Evolutionary conservation across 2,888 invertebrate genomes (phyloP), one percentile per base, ranked within the genome.

Genomic region (Lampropteryx suffumata): DNA sequence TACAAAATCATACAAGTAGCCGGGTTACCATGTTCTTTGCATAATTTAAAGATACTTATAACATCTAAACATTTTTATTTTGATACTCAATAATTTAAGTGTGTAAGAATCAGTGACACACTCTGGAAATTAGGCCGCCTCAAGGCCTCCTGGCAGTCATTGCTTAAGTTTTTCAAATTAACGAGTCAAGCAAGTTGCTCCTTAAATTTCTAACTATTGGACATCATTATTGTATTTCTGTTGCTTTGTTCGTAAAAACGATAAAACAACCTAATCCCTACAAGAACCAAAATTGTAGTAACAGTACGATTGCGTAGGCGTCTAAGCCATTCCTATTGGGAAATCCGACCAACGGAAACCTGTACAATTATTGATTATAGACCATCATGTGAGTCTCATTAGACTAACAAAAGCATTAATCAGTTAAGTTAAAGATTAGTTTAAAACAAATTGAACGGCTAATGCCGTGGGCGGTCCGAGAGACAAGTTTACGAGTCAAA

Each of bases 371-470:
- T 82, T 77, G 79, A 82, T 79, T 75, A 72, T 72, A 71, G 73
- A 79, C 79, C 79, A 71, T 76, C 71, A 71, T 63, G 69, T 68
- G 59, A 71, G 79, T 71, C 84, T 83, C 83, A 85, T 86, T 85
- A 84, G 75, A 67, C 67, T 76, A 73, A 77, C 75, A 76, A 77
- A 78, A 69, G 72, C 82, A 85, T 86, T 83, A 79, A 82, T 85
- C 84, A 82, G 77, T 76, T 78, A 11, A 33, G 33, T 9, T 79
- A 76, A 71, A 79, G 79, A 84, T 84, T 84, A 84, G 80, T 73
- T 76, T 74, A 69, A 79, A 85, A 85, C 84, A 86, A 86, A 86
- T 86, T 84, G 84, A 73, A 67, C 76, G 62, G 67, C 60, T 62
- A 63, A 56, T 56, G 67, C 70, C 71, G 85, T 76, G 73, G 82